A percentile compares a stretch with the other conserved stretches of the same genome.
phyloP scores from a whole-genome alignment of 1,140 invertebrate species.

The Marisa cornuarietis region DNA sequence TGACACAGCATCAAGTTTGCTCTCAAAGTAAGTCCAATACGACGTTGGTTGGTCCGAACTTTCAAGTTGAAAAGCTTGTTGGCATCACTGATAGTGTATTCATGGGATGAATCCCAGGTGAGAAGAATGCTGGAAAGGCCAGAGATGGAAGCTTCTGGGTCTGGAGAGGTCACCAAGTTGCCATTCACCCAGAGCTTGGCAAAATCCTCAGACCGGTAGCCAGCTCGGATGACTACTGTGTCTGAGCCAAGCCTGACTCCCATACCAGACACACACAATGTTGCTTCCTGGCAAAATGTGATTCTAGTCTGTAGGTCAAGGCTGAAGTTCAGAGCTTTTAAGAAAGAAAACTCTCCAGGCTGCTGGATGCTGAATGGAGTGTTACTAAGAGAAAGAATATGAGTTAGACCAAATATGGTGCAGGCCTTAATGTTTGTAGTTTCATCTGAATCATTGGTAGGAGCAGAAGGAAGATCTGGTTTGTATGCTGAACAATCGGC shows the following conservation, averaged over 20 bases:
- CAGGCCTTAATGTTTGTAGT: background rate
- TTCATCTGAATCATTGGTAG: background rate
- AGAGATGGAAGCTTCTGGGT: background rate
- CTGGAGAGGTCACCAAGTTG: slow-evolving; percentile 14
- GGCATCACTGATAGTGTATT: slow-evolving; percentile 11
- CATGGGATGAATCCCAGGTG: slow-evolving; percentile 12
- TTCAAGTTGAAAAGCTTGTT: slow-evolving; percentile 3
- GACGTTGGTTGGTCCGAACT: slow-evolving; percentile 25
- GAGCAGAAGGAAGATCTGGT: background rate
- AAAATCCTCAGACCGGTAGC: slow-evolving; percentile 5
- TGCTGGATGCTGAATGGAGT: slow-evolving; percentile 26
- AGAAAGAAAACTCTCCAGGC: slow-evolving; percentile 31
- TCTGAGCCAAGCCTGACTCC: slow-evolving; percentile 16
- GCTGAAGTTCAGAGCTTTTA: slow-evolving; percentile 6
- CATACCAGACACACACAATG: slow-evolving; percentile 31
- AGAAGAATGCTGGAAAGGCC: background rate
- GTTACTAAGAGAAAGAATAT: slow-evolving; percentile 21
- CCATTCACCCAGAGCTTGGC: slow-evolving; percentile 34
- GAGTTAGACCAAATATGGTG: slow-evolving; percentile 14
- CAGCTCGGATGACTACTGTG: slow-evolving; percentile 29
- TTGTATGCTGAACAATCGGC: slow-evolving; percentile 24
- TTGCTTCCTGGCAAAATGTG: slow-evolving; percentile 25
- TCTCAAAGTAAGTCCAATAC: slow-evolving; percentile 22
- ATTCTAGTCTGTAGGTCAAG: slow-evolving; percentile 29
- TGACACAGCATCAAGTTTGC: slow-evolving; percentile 25